Conservation (phyloP, 2,113 vertebrate genomes). For the Thomomys bottae region DNA sequence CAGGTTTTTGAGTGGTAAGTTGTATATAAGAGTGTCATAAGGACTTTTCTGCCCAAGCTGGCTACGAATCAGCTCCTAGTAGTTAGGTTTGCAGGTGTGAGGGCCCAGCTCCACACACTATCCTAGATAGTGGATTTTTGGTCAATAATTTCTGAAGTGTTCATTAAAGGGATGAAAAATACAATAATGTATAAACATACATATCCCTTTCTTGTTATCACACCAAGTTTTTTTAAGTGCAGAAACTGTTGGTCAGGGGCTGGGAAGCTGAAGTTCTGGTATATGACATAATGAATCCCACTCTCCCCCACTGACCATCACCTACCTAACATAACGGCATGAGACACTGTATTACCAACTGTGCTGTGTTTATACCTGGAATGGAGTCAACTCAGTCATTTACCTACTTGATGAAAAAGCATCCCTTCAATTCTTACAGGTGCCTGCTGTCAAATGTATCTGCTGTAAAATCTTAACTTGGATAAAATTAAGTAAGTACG, state of each 20-base stretch:
- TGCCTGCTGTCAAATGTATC: constrained; percentile 75
- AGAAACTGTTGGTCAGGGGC: neutral
- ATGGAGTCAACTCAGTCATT: constrained; percentile 56
- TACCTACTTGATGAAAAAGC: constrained; percentile 73
- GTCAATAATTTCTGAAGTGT: constrained; percentile 39
- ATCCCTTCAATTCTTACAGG: constrained; percentile 68
- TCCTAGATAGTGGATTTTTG: neutral
- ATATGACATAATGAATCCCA: neutral
- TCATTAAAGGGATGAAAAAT: constrained; percentile 11
- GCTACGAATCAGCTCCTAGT: no score
- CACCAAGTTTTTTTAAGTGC: constrained; percentile 37
- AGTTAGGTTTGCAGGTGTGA: no score
- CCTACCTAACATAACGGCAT: constrained; percentile 40
- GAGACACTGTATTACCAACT: constrained; percentile 65
- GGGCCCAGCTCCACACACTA: neutral
- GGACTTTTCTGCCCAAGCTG: no score
- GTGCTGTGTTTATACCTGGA: constrained; percentile 40
- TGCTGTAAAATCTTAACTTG: constrained; percentile 82
- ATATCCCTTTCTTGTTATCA: constrained; percentile 9
- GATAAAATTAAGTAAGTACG: no score
- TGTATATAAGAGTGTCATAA: no score
- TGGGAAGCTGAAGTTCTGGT: neutral
- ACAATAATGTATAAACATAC: neutral
- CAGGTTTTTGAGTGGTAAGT: no score
- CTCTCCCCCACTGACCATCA: neutral